Percentiles rank a stretch among this genome's conserved stretches.
These are phyloP conservation scores for Hybognathus amarus DNA, from an alignment of 2,797 vertebrate species.

Conservation along the genomic window DNA sequence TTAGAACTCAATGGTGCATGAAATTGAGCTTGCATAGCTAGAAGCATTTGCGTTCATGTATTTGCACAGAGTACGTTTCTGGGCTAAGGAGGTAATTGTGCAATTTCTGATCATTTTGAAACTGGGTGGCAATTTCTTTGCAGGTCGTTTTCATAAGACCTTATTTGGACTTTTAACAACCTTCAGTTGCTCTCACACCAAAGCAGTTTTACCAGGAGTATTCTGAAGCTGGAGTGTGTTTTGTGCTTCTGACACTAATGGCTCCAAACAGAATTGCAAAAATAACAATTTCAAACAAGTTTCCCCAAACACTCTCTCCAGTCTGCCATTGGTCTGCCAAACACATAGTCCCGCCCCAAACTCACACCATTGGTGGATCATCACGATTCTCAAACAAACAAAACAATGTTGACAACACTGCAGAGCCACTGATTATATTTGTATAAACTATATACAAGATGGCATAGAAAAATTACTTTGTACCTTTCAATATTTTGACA, in stretches of 20 bases:
- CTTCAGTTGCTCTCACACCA: not conserved
- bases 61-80: constrained; percentile 4
- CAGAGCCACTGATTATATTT: not conserved
- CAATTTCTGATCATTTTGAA: constrained; percentile 16
- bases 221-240: not conserved
- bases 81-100: not conserved
- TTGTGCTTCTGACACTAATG: not conserved
- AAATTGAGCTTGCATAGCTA: constrained; percentile 37
- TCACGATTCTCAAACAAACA: not conserved
- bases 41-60: constrained; percentile 13
- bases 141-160: constrained; percentile 6
- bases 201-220: not conserved
- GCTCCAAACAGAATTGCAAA: not conserved
- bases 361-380: not conserved
- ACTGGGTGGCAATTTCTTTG: constrained; percentile 11
- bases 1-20: constrained; percentile 28
- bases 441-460: not conserved
- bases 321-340: not conserved
- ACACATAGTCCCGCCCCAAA: not conserved
- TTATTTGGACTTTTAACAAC: constrained; percentile 1
- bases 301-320: not conserved
- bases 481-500: too few species aligned
- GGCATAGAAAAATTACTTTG: not conserved
- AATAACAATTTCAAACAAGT: not conserved
- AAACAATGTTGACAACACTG: not conserved